Evolutionary conservation across 2,113 vertebrate species (phyloP), one percentile per base, ranked within the genome.

Genomic region (Lipophrys pholis): DNA sequence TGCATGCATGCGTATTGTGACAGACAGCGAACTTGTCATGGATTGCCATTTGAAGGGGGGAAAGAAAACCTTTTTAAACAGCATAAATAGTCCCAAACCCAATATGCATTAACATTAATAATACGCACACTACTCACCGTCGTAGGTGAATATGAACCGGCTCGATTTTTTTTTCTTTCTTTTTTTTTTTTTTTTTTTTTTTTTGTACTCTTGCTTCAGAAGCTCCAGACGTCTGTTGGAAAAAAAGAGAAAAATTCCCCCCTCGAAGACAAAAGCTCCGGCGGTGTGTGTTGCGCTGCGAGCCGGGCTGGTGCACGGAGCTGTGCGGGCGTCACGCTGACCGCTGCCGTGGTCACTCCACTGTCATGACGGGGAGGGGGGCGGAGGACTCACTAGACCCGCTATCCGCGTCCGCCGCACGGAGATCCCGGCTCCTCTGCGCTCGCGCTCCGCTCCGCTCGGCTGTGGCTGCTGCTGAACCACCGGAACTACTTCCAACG

Each of bases 401-500:
- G 65, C 73, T 79, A 40, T 77, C 75, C 51, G 48, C 60, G 1
- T 81, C 83, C 49, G 58, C 84, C 61, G 52, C 81, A 42, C 57
- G 80, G 56, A 75, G 84, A 87, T 70, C 87, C 91, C 87, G 87
- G 89, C 60, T 86, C 88, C 57, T 43, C 17, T 53, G 11, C 21
- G 21, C 21, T 30, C 21, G n/a, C 21, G 21, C 21, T 38, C 73
- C 35, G 85, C 83, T 81, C 73, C 68, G 69, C 82, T 87, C 87
- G 15, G 67, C 78, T 61, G 2, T 30, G 21, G 21, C 21, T 30
- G 21, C 21, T 4, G 84, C 85, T 67, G 65, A 78, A 73, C 74
- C 87, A 82, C 92, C 92, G 93, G 93, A 93, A 93, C 93, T 93
- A 93, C 93, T 93, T 93, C 84, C 92, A 82, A 63, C 76, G 82